Conservation (phyloP, 2,888 invertebrate species). For the Pyrgus malvae region DNA sequence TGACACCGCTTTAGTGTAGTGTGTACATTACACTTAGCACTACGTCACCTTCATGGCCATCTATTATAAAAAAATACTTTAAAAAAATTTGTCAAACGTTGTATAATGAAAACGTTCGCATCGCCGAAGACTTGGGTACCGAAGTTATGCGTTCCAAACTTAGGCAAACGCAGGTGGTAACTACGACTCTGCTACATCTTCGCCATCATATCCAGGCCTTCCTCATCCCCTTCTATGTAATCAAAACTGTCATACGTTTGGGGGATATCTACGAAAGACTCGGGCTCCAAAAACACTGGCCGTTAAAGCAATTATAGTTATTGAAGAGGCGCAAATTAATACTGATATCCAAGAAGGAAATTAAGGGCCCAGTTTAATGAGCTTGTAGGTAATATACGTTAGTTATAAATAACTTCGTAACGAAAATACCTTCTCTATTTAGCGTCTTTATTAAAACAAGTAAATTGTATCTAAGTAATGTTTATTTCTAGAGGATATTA, state of each 20-base stretch:
- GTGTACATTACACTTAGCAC: too few relatives aligned
- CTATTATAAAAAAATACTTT: too few relatives aligned
- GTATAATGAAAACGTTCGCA: constrained; percentile 18
- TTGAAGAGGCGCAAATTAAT: constrained; percentile 42
- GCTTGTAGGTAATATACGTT: background rate
- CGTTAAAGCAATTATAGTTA: constrained; percentile 34
- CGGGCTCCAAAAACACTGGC: constrained; percentile 8
- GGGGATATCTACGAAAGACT: background rate
- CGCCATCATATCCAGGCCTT: constrained; percentile 42
- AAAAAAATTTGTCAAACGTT: too few relatives aligned
- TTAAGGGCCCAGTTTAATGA: background rate
- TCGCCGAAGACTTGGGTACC: constrained; percentile 29
- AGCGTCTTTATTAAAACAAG: too few relatives aligned
- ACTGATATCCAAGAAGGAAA: constrained; percentile 3
- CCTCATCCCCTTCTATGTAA: constrained; percentile 15
- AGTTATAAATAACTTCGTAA: background rate
- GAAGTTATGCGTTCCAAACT: constrained; percentile 55
- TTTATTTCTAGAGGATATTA: too few relatives aligned
- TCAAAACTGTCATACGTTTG: constrained; percentile 9
- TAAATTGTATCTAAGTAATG: too few relatives aligned
- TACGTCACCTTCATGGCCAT: too few relatives aligned
- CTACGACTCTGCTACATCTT: constrained; percentile 51
- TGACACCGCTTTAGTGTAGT: too few relatives aligned
- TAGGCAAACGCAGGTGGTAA: constrained; percentile 64
- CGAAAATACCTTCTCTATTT: too few relatives aligned